Percentiles rank a stretch among this genome's conserved stretches.
Evolutionary conservation across 2,113 vertebrate species (phyloP).

Genomic region (Strix uralensis): DNA sequence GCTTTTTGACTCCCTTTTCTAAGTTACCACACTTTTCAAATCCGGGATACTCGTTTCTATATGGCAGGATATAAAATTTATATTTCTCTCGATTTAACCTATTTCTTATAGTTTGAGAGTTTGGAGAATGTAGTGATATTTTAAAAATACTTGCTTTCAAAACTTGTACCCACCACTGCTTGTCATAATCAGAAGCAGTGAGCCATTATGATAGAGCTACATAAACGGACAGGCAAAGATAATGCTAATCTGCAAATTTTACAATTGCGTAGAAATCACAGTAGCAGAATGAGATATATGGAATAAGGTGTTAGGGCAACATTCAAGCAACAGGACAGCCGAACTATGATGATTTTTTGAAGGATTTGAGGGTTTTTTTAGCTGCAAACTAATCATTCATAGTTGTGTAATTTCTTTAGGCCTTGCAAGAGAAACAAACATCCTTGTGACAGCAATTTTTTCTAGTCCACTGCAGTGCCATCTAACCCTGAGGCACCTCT

Average conservation of each 20-base stretch:
- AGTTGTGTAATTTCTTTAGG: not conserved
- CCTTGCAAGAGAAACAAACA: not conserved
- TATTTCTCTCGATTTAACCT: not conserved
- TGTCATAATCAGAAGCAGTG: not conserved
- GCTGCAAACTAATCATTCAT: not conserved
- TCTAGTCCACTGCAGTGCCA: not conserved
- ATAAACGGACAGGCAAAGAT: not conserved
- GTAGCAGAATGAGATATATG: not conserved
- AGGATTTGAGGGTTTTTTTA: not conserved
- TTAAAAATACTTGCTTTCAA: not conserved
- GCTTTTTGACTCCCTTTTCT: not conserved
- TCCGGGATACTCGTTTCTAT: not conserved
- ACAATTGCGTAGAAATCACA: fast-evolving
- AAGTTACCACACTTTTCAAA: not conserved
- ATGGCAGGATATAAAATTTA: not conserved
- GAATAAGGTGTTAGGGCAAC: not conserved
- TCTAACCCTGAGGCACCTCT: not conserved
- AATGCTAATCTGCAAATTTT: not conserved
- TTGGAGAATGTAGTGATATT: fast-evolving
- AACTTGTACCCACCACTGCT: not conserved
- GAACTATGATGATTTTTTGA: not conserved
- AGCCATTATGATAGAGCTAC: not conserved
- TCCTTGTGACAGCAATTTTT: not conserved
- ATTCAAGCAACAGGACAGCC: not conserved
- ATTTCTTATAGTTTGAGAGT: not conserved